These are phyloP conservation scores for Parnassius orleans DNA, from an alignment of 2,888 invertebrate genomes.

Conservation along the genomic window DNA sequence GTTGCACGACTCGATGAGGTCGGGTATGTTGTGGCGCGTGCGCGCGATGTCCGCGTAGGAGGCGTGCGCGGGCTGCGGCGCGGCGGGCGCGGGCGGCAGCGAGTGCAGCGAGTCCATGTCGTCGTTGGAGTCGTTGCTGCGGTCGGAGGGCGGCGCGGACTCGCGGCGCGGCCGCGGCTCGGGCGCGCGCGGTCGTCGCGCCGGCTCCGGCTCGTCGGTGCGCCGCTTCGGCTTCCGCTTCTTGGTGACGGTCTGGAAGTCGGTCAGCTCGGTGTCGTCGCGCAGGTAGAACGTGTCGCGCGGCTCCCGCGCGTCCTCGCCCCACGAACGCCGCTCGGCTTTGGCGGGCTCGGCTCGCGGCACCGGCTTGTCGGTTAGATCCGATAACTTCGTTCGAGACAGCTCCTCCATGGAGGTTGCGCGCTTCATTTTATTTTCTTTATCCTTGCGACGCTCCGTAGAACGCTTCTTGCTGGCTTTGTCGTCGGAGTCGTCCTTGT, in stretches of 20 bases:
- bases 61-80: slow-evolving; percentile 63
- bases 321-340: slow-evolving; percentile 83
- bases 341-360: slow-evolving; percentile 74
- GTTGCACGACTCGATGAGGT: slow-evolving; percentile 77
- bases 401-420: slow-evolving; percentile 91
- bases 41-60: slow-evolving; percentile 93
- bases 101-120: slow-evolving; percentile 93
- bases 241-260: slow-evolving; percentile 92
- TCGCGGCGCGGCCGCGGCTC: slow-evolving; percentile 61
- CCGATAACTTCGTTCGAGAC: slow-evolving; percentile 87
- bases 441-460: slow-evolving; percentile 69
- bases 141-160: slow-evolving; percentile 91
- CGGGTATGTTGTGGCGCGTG: slow-evolving; percentile 72
- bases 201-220: slow-evolving; percentile 62
- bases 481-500: slow-evolving; percentile 67
- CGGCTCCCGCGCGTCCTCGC: slow-evolving; percentile 79
- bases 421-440: slow-evolving; percentile 80
- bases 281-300: slow-evolving; percentile 30
- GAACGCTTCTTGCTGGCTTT: slow-evolving; percentile 71
- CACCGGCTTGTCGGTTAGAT: slow-evolving; percentile 82
- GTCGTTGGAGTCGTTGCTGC: slow-evolving; percentile 89
- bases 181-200: slow-evolving; percentile 74
- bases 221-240: slow-evolving; percentile 90
- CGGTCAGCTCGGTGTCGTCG: slow-evolving; percentile 82
- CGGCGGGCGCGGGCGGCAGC: slow-evolving; percentile 87